Percentiles rank a stretch among this genome's conserved stretches.
phyloP scores from a whole-genome alignment of 1,140 invertebrate species.

The Cheumatopsyche charites region DNA sequence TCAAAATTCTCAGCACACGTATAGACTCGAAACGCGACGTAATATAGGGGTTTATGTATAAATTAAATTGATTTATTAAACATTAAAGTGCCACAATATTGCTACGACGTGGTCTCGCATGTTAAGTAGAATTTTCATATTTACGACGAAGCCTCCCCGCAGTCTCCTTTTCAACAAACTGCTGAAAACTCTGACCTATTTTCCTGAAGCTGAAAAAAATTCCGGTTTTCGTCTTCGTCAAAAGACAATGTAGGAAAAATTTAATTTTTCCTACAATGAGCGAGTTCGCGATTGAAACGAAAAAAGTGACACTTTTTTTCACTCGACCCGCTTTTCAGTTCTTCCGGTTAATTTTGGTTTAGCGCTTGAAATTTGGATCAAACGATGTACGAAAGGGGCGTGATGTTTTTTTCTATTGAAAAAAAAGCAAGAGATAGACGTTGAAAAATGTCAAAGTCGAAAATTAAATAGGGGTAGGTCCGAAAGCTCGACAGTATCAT shows the following conservation, averaged over 20 bases:
- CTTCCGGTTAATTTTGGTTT: too few species aligned
- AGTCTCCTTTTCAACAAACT: background rate
- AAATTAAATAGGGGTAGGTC: conserved; percentile 10
- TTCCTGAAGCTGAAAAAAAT: background rate
- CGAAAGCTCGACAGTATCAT: background rate
- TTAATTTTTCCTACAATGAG: too few species aligned
- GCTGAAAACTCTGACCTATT: background rate
- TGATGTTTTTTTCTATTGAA: background rate
- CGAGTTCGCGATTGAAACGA: too few species aligned
- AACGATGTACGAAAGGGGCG: too few species aligned
- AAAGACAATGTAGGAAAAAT: conserved; percentile 8
- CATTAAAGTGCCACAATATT: conserved; percentile 25
- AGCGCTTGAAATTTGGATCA: too few species aligned
- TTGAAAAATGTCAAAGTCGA: conserved; percentile 13
- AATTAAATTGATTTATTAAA: conserved; percentile 28
- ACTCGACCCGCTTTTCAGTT: too few species aligned
- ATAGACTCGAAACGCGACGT: background rate
- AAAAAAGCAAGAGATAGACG: background rate
- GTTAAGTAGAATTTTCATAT: conserved; percentile 26
- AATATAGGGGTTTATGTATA: background rate
- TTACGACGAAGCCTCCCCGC: background rate
- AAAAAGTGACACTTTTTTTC: too few species aligned
- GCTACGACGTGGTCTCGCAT: conserved; percentile 25
- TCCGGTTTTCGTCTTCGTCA: conserved; percentile 16
- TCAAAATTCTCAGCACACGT: background rate